Percentiles rank a stretch among this genome's conserved stretches.
phyloP scores from a whole-genome alignment of 35 echinoderm and acorn worm species.

The Acanthaster planci region DNA sequence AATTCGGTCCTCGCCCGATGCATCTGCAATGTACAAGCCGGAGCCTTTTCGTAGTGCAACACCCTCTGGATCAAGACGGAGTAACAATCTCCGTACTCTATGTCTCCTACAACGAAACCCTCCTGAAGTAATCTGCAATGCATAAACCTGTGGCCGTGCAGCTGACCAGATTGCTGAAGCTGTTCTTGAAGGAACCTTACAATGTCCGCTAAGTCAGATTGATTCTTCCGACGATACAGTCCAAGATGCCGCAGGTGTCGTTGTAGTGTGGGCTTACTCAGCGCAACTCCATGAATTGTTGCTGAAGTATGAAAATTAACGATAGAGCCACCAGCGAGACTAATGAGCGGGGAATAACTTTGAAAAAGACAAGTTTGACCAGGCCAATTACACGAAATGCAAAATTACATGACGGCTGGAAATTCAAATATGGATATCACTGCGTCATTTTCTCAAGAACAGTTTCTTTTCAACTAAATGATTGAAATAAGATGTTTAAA shows the following conservation, averaged over 20 bases:
- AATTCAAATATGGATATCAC: too few species aligned
- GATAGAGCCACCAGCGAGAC: too few species aligned
- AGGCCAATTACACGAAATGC: too few species aligned
- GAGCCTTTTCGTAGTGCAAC: background rate
- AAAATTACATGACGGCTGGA: too few species aligned
- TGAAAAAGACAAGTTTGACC: too few species aligned
- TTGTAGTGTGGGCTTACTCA: background rate
- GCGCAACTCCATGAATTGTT: background rate
- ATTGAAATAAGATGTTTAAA: too few species aligned
- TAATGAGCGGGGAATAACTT: too few species aligned
- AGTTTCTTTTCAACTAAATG: too few species aligned
- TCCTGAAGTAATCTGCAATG: conserved; percentile 6
- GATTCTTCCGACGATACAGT: background rate
- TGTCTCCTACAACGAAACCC: conserved; percentile 24
- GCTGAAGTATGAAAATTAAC: too few species aligned
- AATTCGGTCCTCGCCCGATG: conserved; percentile 5
- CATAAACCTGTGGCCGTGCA: conserved; percentile 36
- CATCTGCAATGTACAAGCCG: background rate
- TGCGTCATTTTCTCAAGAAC: too few species aligned
- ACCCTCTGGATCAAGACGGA: conserved; percentile 24
- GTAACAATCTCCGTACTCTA: conserved; percentile 1
- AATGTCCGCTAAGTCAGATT: background rate
- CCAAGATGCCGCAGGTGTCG: background rate
- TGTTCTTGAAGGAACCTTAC: too few species aligned
- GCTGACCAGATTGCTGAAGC: conserved; percentile 24